These are phyloP conservation scores for Dendrocopos noguchii DNA, from an alignment of 2,113 vertebrate species.

Conservation along the genomic window DNA sequence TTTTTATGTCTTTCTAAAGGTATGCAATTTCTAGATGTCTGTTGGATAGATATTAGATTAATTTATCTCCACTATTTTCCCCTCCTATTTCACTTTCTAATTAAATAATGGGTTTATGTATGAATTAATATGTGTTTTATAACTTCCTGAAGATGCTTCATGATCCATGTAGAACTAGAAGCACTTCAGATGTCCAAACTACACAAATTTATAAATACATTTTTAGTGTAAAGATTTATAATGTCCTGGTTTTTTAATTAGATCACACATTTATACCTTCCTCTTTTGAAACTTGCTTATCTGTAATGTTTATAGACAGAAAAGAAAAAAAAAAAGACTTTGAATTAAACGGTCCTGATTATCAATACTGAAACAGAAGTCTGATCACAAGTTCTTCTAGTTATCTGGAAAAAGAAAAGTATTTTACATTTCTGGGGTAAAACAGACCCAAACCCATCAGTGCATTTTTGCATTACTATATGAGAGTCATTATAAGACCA, in stretches of 20 bases:
- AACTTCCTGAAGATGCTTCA: background rate
- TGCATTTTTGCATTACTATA: background rate
- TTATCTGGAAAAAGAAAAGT: background rate
- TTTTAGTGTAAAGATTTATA: background rate
- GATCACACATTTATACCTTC: accelerated
- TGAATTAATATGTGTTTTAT: background rate
- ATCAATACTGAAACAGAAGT: background rate
- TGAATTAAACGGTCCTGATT: background rate
- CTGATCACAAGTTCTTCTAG: background rate
- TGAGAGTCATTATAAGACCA: background rate
- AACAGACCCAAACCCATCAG: background rate
- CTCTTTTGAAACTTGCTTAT: background rate
- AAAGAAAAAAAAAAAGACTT: background rate
- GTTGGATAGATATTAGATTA: background rate
- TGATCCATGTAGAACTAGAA: background rate
- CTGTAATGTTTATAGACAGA: background rate
- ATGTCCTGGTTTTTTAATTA: background rate
- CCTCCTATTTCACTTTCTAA: background rate
- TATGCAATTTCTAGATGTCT: background rate
- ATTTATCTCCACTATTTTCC: background rate
- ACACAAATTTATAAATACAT: background rate
- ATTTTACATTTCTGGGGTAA: background rate
- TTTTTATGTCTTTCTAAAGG: background rate
- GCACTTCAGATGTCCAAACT: background rate
- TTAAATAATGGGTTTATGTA: background rate